Conservation (phyloP, 2,888 invertebrate species). For the Apeira syringaria region DNA sequence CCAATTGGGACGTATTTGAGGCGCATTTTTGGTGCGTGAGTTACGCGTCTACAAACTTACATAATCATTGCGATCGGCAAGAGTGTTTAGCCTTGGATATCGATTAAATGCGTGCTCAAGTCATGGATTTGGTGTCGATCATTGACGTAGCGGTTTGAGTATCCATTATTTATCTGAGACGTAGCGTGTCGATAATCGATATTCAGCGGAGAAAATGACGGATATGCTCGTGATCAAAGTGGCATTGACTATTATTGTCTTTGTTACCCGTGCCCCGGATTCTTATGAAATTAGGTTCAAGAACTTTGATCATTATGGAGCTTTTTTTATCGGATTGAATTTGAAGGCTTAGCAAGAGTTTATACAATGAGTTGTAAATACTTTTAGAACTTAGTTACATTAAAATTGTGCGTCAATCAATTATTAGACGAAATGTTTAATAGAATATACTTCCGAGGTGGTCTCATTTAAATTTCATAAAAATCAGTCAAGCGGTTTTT, state of each 20-base stretch:
- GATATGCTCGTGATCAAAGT: conserved; percentile 65
- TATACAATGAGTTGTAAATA: no score
- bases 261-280: conserved; percentile 66
- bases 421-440: no score
- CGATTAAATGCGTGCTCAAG: conserved; percentile 46
- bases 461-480: no score
- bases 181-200: conserved; percentile 58
- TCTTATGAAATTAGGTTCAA: conserved; percentile 67
- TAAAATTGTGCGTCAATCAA: no score
- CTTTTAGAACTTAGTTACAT: no score
- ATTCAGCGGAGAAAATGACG: conserved; percentile 53
- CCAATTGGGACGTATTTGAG: no score
- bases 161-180: no score
- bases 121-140: conserved; percentile 54
- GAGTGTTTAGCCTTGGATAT: conserved; percentile 48
- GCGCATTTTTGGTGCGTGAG: no score
- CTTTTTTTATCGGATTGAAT: conserved; percentile 15
- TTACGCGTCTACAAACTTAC: no score
- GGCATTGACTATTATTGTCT: conserved; percentile 72
- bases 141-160: conserved; percentile 56
- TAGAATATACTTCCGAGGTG: no score
- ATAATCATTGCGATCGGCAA: conserved; percentile 30
- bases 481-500: no score
- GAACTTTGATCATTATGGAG: conserved; percentile 41
- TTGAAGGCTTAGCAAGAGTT: conserved; percentile 6